Conservation (phyloP, 2,113 vertebrate species). For the Phalacrocorax pelagicus region DNA sequence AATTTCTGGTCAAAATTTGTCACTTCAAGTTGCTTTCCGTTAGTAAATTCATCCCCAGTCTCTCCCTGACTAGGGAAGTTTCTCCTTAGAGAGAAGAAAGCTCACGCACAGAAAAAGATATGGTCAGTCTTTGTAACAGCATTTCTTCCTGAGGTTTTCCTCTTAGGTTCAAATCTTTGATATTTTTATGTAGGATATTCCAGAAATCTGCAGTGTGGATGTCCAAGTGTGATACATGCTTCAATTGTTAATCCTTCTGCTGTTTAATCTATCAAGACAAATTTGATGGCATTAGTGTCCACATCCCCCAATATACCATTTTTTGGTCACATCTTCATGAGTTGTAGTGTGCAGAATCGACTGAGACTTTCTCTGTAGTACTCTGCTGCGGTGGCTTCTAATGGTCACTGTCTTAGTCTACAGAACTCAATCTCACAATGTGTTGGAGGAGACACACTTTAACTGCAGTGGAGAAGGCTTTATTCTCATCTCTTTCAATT, state of each 20-base stretch:
- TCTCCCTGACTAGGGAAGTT: background rate
- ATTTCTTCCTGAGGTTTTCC: background rate
- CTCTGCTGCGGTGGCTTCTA: background rate
- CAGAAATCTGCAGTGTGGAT: background rate
- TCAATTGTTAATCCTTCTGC: background rate
- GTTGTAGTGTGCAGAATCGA: background rate
- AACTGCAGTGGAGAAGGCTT: background rate
- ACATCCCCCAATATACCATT: background rate
- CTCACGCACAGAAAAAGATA: fast-evolving
- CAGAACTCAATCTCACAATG: background rate
- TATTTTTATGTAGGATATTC: background rate
- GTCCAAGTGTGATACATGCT: background rate
- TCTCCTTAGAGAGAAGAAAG: background rate
- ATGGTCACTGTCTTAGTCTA: background rate
- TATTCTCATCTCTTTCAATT: background rate
- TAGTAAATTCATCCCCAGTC: background rate
- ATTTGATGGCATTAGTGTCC: background rate
- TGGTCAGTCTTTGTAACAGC: background rate
- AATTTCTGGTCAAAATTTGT: background rate
- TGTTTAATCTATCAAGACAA: background rate
- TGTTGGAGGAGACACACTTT: background rate
- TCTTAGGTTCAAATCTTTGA: background rate
- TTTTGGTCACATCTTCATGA: background rate
- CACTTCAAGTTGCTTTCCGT: background rate
- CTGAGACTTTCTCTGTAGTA: background rate